Conservation (phyloP, 2,888 invertebrate genomes). For the Opisthograptis luteolata region DNA sequence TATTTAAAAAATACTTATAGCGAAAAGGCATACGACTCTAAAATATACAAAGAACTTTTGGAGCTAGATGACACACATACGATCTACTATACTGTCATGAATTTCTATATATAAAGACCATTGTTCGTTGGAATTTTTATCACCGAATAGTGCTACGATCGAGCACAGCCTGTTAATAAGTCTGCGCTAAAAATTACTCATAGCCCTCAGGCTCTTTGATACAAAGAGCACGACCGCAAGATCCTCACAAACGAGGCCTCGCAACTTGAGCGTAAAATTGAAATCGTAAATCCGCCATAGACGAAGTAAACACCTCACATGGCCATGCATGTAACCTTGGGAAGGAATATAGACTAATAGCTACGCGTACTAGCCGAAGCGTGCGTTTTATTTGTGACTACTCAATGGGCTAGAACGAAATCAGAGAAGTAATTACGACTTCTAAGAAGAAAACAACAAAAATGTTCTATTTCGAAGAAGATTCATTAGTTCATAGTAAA, state of each 20-base stretch:
- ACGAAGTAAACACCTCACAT: slow-evolving; percentile 21
- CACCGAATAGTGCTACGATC: slow-evolving; percentile 20
- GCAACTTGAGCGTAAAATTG: slow-evolving; percentile 31
- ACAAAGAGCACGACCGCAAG: slow-evolving; percentile 21
- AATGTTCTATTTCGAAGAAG: not conserved
- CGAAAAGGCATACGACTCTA: too few relatives aligned
- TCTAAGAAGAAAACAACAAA: not conserved
- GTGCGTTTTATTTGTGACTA: slow-evolving; percentile 16
- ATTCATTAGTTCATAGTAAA: slow-evolving; percentile 10
- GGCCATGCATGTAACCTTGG: slow-evolving; percentile 22
- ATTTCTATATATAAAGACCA: slow-evolving; percentile 5
- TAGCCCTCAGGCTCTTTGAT: slow-evolving; percentile 19
- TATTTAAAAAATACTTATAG: too few relatives aligned
- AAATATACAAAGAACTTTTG: too few relatives aligned
- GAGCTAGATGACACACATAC: not conserved
- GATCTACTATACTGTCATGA: not conserved
- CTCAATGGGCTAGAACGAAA: slow-evolving; percentile 30
- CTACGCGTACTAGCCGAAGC: slow-evolving; percentile 12
- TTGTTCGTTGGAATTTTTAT: slow-evolving; percentile 21
- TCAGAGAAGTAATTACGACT: not conserved
- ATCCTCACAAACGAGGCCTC: slow-evolving; percentile 14
- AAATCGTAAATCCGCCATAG: slow-evolving; percentile 27
- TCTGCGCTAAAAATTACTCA: slow-evolving; percentile 28
- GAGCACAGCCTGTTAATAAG: slow-evolving; percentile 30
- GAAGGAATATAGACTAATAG: slow-evolving; percentile 10